These are phyloP conservation scores for Phengaris arion DNA, from an alignment of 2,888 invertebrate species.

Conservation along the genomic window DNA sequence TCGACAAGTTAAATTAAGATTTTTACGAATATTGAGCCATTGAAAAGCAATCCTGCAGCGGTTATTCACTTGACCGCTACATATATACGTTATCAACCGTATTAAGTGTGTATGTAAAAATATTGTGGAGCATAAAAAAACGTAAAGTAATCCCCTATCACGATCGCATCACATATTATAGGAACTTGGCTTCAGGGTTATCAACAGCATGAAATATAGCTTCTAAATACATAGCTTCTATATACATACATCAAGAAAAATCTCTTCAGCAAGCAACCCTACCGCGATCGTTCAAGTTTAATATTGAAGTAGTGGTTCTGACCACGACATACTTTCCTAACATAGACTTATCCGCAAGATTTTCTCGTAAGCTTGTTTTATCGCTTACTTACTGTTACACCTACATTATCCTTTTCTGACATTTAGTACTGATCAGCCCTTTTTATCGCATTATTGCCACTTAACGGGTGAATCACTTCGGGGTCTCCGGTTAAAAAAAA, in stretches of 20 bases:
- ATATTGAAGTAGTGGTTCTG: conserved; percentile 46
- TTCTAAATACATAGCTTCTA: neutral
- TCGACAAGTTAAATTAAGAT: neutral
- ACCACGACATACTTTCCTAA: conserved; percentile 69
- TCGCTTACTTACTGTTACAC: conserved; percentile 35
- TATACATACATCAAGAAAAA: neutral
- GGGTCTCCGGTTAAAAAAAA: neutral
- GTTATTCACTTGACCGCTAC: conserved; percentile 30
- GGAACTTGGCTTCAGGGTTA: neutral
- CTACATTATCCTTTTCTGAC: conserved; percentile 32
- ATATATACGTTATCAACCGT: neutral
- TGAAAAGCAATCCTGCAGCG: conserved; percentile 13
- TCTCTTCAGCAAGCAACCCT: neutral
- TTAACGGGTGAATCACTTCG: conserved; percentile 14
- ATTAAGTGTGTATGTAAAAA: no score
- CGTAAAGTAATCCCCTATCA: neutral
- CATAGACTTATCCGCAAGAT: conserved; percentile 57
- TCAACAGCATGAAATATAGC: neutral
- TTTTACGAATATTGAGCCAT: neutral
- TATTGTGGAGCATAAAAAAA: no score
- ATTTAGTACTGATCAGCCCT: conserved; percentile 18
- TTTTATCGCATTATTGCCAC: conserved; percentile 3
- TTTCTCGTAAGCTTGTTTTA: conserved; percentile 24
- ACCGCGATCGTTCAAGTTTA: conserved; percentile 12
- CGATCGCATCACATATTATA: neutral